Evolutionary conservation across 2,113 vertebrate species (phyloP).

Genomic region (Pithys albifrons): DNA sequence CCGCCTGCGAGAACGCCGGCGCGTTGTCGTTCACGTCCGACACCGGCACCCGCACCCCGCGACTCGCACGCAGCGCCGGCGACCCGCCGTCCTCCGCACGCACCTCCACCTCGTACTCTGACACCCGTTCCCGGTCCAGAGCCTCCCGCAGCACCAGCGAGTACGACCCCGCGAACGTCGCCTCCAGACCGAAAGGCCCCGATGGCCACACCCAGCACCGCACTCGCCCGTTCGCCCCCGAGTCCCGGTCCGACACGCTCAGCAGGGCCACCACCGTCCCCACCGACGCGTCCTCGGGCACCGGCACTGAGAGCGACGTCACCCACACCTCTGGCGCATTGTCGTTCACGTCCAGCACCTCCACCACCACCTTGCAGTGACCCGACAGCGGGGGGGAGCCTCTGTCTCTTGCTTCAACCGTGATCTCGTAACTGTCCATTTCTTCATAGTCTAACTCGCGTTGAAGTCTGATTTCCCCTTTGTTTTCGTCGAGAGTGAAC

Average conservation of each 20-base stretch:
- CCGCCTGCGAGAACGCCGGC: conserved; percentile 65
- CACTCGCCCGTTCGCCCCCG: conserved; percentile 74
- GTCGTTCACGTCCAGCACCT: conserved; percentile 83
- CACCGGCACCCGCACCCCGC: neutral
- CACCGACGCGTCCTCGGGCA: conserved; percentile 76
- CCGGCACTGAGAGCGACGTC: conserved; percentile 76
- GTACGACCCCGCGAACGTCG: conserved; percentile 61
- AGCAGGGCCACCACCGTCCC: conserved; percentile 59
- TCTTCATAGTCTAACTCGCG: no score
- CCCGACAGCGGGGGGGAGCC: no score
- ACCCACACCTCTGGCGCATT: conserved; percentile 81
- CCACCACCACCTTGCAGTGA: conserved; percentile 78
- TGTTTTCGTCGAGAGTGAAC: no score
- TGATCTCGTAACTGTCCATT: no score
- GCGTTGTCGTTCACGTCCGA: conserved; percentile 79
- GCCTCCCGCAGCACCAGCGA: conserved; percentile 57
- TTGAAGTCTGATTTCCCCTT: no score
- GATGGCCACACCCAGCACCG: conserved; percentile 62
- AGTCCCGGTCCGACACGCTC: conserved; percentile 70
- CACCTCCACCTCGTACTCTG: neutral
- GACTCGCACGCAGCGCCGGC: neutral
- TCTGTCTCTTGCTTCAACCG: no score
- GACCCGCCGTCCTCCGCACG: neutral
- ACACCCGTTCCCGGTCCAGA: conserved; percentile 78
- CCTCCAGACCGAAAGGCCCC: conserved; percentile 74